Evolutionary conservation across 2,797 vertebrate genomes (phyloP).

Genomic region (Chaenodraco wilsoni): DNA sequence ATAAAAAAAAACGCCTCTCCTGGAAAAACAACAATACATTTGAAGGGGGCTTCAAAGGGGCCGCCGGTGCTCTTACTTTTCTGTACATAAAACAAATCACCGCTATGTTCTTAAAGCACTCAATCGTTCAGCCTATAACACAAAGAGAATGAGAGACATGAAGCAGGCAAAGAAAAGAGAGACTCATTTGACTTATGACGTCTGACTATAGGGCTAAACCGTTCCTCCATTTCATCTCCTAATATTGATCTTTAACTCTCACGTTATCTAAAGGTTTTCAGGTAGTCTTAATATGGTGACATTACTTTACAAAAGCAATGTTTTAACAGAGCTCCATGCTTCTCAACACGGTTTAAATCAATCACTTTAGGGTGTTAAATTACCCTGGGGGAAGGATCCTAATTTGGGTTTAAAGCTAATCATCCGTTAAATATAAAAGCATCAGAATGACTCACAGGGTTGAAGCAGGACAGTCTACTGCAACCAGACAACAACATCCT

Average conservation of each 20-base stretch:
- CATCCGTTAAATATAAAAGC: constrained; percentile 26
- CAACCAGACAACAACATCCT: constrained; percentile 19
- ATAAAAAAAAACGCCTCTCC: constrained; percentile 68
- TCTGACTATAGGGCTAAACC: constrained; percentile 47
- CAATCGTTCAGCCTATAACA: constrained; percentile 63
- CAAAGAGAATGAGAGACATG: constrained; percentile 52
- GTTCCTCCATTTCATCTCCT: constrained; percentile 30
- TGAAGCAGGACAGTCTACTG: constrained; percentile 17
- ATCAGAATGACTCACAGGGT: constrained; percentile 9
- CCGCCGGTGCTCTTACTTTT: constrained; percentile 55
- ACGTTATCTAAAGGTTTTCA: constrained; percentile 10
- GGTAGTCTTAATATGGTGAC: constrained; percentile 48
- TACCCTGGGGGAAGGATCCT: neutral
- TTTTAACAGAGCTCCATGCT: constrained; percentile 17
- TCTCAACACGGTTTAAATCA: constrained; percentile 21
- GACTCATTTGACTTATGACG: constrained; percentile 60
- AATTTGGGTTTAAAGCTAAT: constrained; percentile 19
- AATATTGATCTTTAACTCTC: neutral
- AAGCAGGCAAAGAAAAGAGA: constrained; percentile 39
- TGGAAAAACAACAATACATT: constrained; percentile 82
- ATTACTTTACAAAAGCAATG: constrained; percentile 28
- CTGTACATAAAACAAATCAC: constrained; percentile 77
- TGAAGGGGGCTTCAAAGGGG: constrained; percentile 74
- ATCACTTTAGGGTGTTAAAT: constrained; percentile 13
- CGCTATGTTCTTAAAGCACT: constrained; percentile 65